These are phyloP conservation scores for Marmota flaviventris DNA, from an alignment of 2,113 vertebrate genomes.

Conservation along the genomic window DNA sequence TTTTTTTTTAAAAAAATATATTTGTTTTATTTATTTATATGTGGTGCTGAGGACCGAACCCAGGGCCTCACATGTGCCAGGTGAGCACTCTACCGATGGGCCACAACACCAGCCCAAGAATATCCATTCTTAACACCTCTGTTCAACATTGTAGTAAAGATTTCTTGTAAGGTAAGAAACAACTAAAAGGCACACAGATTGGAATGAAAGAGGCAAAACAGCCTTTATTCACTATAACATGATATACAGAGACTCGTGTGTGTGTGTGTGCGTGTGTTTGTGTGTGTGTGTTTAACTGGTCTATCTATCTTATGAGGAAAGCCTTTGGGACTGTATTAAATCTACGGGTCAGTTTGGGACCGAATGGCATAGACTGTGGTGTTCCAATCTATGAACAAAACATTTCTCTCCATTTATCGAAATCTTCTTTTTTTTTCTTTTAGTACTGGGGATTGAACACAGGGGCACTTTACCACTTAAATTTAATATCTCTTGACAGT, in stretches of 20 bases:
- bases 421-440: too few species aligned
- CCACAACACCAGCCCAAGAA: neutral
- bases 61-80: too few species aligned
- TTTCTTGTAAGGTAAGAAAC: neutral
- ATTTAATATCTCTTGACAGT: neutral
- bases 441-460: too few species aligned
- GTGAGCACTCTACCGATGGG: too few species aligned
- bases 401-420: too few species aligned
- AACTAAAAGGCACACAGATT: neutral
- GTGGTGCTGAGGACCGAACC: too few species aligned
- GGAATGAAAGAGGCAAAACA: neutral
- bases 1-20: too few species aligned
- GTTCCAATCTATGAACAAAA: neutral
- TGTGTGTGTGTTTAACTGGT: too few species aligned
- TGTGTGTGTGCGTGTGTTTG: too few species aligned
- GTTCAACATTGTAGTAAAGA: neutral
- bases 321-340: neutral
- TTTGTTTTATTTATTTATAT: too few species aligned
- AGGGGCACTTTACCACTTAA: neutral
- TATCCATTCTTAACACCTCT: neutral
- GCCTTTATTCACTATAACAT: neutral
- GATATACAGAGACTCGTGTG: neutral
- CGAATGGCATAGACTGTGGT: neutral
- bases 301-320: neutral
- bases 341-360: neutral